Evolutionary conservation across 2,888 invertebrate genomes (phyloP).

Genomic region (Synergus gifuensis): DNA sequence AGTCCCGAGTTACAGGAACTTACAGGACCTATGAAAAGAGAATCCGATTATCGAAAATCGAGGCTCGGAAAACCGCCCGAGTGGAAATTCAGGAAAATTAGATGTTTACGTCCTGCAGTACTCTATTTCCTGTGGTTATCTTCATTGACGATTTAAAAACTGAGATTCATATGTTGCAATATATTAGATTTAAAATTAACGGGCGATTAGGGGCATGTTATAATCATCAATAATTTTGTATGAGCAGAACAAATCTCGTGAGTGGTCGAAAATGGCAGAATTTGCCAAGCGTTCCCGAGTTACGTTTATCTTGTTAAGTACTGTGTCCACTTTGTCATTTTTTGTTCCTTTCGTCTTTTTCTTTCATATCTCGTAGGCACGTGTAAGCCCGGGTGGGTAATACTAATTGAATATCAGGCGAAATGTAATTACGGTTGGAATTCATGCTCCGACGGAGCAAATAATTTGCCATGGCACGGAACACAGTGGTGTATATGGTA

Average conservation of each 20-base stretch:
- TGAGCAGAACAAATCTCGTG: not conserved
- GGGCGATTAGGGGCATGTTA: too few relatives aligned
- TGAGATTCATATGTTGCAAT: too few relatives aligned
- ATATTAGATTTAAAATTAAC: too few relatives aligned
- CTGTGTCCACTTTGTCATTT: slow-evolving; percentile 10
- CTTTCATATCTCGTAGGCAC: slow-evolving; percentile 53
- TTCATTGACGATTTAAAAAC: not conserved
- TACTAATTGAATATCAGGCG: slow-evolving; percentile 77
- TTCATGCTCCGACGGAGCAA: slow-evolving; percentile 77
- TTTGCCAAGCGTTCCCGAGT: not conserved
- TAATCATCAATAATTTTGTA: too few relatives aligned
- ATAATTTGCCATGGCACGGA: slow-evolving; percentile 74
- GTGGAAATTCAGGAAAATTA: slow-evolving; percentile 65
- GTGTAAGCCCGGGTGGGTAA: slow-evolving; percentile 66
- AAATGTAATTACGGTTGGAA: slow-evolving; percentile 77
- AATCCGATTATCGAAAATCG: slow-evolving; percentile 67
- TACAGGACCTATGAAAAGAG: slow-evolving; percentile 54
- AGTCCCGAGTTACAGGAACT: slow-evolving; percentile 44
- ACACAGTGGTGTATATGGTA: slow-evolving; percentile 61
- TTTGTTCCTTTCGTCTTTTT: slow-evolving; percentile 12
- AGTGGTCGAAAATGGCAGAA: not conserved
- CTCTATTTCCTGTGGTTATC: not conserved
- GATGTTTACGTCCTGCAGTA: slow-evolving; percentile 59
- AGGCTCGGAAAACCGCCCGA: slow-evolving; percentile 56
- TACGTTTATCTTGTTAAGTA: slow-evolving; percentile 10